These are phyloP conservation scores for Tiaroga cobitis DNA, from an alignment of 2,797 vertebrate species.

Conservation along the genomic window DNA sequence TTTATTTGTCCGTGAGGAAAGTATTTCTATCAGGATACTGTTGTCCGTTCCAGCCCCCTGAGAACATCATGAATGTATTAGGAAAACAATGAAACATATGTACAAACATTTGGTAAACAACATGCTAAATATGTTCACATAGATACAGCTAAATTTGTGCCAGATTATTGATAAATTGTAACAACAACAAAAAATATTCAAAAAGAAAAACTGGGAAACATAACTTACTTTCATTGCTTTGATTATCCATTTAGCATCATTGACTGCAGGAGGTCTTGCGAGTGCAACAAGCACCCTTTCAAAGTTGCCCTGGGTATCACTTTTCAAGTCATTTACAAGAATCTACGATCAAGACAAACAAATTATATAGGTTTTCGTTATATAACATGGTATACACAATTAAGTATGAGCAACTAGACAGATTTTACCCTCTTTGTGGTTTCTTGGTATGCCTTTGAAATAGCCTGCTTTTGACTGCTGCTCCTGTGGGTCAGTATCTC, in stretches of 20 bases:
- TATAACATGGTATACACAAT: neutral
- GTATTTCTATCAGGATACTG: conserved; percentile 78
- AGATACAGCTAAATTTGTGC: neutral
- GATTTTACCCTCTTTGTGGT: conserved; percentile 72
- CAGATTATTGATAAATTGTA: neutral
- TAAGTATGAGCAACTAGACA: neutral
- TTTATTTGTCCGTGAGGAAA: conserved; percentile 79
- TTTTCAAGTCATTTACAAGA: conserved; percentile 77
- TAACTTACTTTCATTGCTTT: conserved; percentile 76
- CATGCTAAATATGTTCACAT: neutral
- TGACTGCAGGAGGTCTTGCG: conserved; percentile 71
- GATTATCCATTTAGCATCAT: conserved; percentile 79
- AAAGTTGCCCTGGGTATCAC: conserved; percentile 77
- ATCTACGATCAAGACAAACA: conserved; percentile 56
- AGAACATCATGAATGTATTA: conserved; percentile 43
- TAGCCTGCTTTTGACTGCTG: conserved; percentile 75
- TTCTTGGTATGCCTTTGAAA: conserved; percentile 71
- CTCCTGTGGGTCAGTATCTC: conserved; percentile 75
- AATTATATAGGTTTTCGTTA: neutral
- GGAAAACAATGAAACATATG: neutral
- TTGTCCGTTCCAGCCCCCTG: conserved; percentile 80
- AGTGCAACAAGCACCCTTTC: conserved; percentile 78
- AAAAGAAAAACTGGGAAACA: neutral
- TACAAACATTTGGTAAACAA: neutral
- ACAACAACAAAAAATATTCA: neutral